Base-by-base conservation (phyloP, 1,140 invertebrate species). In the Sinella curviseta region DNA sequence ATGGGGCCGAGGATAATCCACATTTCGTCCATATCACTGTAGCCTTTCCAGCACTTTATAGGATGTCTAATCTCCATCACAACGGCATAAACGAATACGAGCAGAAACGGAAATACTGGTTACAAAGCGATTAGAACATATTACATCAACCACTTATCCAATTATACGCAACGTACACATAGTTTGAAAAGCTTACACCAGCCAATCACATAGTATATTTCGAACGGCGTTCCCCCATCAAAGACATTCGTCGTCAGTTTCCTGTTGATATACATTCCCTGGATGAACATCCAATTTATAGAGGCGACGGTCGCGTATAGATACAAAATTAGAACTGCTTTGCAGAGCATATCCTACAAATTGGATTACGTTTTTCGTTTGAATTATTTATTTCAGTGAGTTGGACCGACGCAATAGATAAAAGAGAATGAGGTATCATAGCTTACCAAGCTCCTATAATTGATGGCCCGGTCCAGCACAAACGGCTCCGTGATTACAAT, bases 241-340 rank as follows among this genome's bases (percentile, higher is more conserved):
- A 89, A 90, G 0, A 90, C 87, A 76, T 89, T 88, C 8, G 89
- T 87, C 3, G 89, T 88, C 1, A 84, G 54, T 70, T 84, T 83
- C 0, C 90, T 90, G 82, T 89, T 88, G 0, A 90, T 85, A 77
- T 89, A 88, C 0, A 89, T 82, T 1, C 89, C 89, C 82, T 90
- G 89, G 1, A 89, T 86, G 83, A 90, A 89, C 89, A 90, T 90
- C 90, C 90, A 90, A 84, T 88, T 89, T 80, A 90, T 88, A 77
- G 87, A 89, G 20, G 88, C 86, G 70, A 88, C 85, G 24, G 87
- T 86, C 3, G 87, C 83, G 81, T 89, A 90, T 83, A 89, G 86
- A 78, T 86, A 86, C 0, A 89, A 54, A 3, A 85, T 82, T 65
- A 89, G 82, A 20, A 89, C 80, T 0, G 82, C 65, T 81, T 89